Base-by-base conservation (phyloP, 2,888 invertebrate genomes). In the Rhagium mordax region DNA sequence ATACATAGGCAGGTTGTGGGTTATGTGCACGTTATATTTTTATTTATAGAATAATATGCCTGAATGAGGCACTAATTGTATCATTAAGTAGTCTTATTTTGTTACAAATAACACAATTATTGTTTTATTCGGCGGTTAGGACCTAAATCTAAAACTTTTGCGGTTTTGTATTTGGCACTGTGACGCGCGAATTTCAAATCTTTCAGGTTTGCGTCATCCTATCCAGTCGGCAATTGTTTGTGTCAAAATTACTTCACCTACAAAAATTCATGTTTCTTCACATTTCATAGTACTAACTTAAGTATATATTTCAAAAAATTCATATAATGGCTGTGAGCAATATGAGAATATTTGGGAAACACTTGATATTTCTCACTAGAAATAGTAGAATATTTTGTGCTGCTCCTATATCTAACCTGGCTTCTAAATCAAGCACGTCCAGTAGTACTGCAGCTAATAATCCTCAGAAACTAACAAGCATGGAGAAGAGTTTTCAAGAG, bases 251-350 rank as follows among this genome's bases (percentile, higher is more conserved):
- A 13, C n/a, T 57, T 21, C 41, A 24, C 24, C 24, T 29, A 15
- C 55, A 67, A 67, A 67, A 67, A 67, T 67, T 67, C 67, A 67
- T 24, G 67, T 65, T 53, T 27, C 41, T 48, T 67, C 57, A 57
- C 20, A 20, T 51, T 21, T 67, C 65, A 55, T 33, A 65, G 2
- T 21, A 41, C 27, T 57, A 15, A 57, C 8, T n/a, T 51, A 59
- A 59, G 59, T 47, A 18, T 13, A 16, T 27, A 29, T 18, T n/a
- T 24, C 8, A 65, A 65, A 53, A 51, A 49, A 13, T 53, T 7
- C 7, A 33, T 13, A 67, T n/a, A 21, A 67, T 67, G 67, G 57
- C 57, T 47, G 41, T 21, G 21, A 57, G 48, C 13, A 27, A 51
- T 47, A n/a, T 47, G 41, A 57, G 55, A 55, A 6, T 67, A 3